These are phyloP conservation scores for Morpho deidamia DNA, from an alignment of 2,888 invertebrate species.

Conservation along the genomic window DNA sequence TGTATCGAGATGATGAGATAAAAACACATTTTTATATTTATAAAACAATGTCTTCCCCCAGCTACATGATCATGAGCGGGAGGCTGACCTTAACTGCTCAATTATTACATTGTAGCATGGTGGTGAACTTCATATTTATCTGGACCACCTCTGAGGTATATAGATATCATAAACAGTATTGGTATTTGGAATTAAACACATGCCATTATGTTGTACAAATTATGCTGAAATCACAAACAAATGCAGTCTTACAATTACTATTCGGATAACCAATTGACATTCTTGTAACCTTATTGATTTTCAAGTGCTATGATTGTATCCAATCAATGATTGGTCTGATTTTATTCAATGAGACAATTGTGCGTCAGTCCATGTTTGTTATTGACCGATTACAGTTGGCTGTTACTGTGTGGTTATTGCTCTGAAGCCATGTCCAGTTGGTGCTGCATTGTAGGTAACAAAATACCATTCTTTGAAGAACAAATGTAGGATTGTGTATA, in stretches of 20 bases:
- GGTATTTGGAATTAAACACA: too few species aligned
- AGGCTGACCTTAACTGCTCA: too few species aligned
- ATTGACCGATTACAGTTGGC: not conserved
- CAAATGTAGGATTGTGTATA: too few species aligned
- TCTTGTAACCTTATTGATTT: slow-evolving; percentile 14
- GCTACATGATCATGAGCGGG: too few species aligned
- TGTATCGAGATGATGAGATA: too few species aligned
- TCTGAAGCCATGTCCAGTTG: not conserved
- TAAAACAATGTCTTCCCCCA: too few species aligned
- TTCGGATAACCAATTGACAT: slow-evolving; percentile 19
- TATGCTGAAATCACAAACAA: not conserved
- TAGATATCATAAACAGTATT: too few species aligned
- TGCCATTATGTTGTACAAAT: too few species aligned
- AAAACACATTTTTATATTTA: too few species aligned
- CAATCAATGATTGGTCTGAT: not conserved
- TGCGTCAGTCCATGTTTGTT: slow-evolving; percentile 5
- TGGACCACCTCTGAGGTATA: too few species aligned
- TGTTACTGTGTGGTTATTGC: not conserved
- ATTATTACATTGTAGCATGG: too few species aligned
- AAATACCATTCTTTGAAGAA: not conserved
- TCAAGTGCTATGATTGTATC: slow-evolving; percentile 12
- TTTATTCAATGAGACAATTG: slow-evolving; percentile 13
- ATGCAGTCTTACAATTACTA: slow-evolving; percentile 2
- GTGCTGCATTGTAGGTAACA: slow-evolving; percentile 10
- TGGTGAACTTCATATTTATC: too few species aligned